Evolutionary conservation across 2,888 invertebrate genomes (phyloP).

Genomic region (Carpatolechia fugitivella): DNA sequence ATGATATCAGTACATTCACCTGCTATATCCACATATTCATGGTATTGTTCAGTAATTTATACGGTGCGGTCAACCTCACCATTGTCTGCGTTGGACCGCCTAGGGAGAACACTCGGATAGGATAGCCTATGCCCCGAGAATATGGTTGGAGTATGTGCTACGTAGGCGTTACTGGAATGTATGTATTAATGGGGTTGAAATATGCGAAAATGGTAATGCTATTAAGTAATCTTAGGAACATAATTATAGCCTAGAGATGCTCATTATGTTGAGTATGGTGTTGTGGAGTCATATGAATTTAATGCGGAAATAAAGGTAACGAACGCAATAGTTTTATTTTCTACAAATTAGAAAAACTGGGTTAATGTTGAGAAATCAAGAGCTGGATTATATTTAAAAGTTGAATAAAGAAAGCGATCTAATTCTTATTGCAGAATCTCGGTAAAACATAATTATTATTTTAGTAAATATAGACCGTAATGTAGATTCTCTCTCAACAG

Average conservation of each 20-base stretch:
- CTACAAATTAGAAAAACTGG: too few species aligned
- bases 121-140: background rate
- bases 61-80: slow-evolving; percentile 9
- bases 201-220: background rate
- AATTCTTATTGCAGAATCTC: too few species aligned
- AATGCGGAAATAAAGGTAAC: too few species aligned
- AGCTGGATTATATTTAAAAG: too few species aligned
- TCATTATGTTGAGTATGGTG: background rate
- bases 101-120: background rate
- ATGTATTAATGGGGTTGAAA: background rate
- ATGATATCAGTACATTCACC: background rate
- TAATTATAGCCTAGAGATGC: background rate
- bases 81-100: slow-evolving; percentile 8
- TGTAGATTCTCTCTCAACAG: too few species aligned
- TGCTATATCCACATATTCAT: slow-evolving; percentile 6
- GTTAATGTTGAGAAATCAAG: too few species aligned
- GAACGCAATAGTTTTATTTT: too few species aligned
- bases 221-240: background rate
- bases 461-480: too few species aligned
- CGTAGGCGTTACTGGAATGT: slow-evolving; percentile 6
- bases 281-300: too few species aligned
- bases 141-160: background rate
- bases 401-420: too few species aligned
- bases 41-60: slow-evolving; percentile 22
- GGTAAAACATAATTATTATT: too few species aligned